Conservation (phyloP, 2,888 invertebrate genomes). For the Odontocolon sp. region DNA sequence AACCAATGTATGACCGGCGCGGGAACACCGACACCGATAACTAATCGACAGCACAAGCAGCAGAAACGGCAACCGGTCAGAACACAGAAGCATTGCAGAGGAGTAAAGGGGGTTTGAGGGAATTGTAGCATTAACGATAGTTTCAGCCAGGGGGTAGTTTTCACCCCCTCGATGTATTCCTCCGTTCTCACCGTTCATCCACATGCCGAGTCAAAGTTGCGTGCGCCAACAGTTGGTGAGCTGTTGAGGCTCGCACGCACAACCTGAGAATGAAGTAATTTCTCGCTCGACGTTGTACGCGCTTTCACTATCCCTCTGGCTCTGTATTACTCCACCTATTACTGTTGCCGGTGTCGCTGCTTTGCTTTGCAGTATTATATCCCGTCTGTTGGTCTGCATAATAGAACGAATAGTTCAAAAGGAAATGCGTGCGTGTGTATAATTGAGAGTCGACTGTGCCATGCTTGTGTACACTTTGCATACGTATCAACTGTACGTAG, state of each 20-base stretch:
- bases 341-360: conserved; percentile 29
- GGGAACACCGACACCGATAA: conserved; percentile 24
- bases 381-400: conserved; percentile 41
- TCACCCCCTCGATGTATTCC: too few species aligned
- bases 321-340: conserved; percentile 12
- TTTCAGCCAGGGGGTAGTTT: too few species aligned
- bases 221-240: background rate
- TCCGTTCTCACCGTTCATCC: background rate
- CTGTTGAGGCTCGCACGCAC: conserved; percentile 1
- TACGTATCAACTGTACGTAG: conserved; percentile 15
- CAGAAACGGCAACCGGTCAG: conserved; percentile 1
- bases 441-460: background rate
- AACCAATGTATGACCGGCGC: conserved; percentile 8
- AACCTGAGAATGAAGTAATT: conserved; percentile 32
- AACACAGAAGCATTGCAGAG: background rate
- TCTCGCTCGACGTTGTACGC: background rate
- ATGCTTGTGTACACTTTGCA: conserved; percentile 46
- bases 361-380: conserved; percentile 26
- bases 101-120: background rate
- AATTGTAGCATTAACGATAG: too few species aligned
- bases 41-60: conserved; percentile 7
- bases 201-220: background rate
- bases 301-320: background rate
- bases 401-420: background rate
- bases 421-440: background rate